These are phyloP conservation scores for Aleiodes testaceus DNA, from an alignment of 2,888 invertebrate genomes.

Conservation along the genomic window DNA sequence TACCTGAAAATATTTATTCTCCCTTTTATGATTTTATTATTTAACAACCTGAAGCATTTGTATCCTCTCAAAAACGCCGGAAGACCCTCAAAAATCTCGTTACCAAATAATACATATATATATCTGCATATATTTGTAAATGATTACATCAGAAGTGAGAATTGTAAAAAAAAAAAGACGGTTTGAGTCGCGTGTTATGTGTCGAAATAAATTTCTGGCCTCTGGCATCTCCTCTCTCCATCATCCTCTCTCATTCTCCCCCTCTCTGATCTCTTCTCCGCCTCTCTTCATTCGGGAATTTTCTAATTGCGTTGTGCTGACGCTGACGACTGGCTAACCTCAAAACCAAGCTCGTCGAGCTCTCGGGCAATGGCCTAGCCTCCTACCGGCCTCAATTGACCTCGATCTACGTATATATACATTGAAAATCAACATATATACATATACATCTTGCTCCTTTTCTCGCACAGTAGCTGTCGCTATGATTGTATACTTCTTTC, in stretches of 20 bases:
- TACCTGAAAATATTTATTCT: constrained; percentile 19
- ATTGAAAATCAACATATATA: constrained; percentile 31
- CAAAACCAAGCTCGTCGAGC: constrained; percentile 59
- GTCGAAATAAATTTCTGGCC: constrained; percentile 37
- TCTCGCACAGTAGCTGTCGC: constrained; percentile 50
- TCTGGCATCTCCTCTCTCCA: constrained; percentile 19
- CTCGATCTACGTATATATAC: constrained; percentile 67
- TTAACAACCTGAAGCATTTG: neutral
- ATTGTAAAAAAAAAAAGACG: constrained; percentile 1
- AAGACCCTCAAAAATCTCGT: neutral
- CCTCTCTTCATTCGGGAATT: constrained; percentile 55
- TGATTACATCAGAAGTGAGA: constrained; percentile 8
- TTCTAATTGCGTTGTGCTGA: constrained; percentile 65
- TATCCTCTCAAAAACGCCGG: neutral
- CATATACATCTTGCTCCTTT: constrained; percentile 42
- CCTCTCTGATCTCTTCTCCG: neutral
- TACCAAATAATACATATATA: neutral
- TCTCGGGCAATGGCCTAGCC: constrained; percentile 73
- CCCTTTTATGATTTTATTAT: constrained; percentile 23
- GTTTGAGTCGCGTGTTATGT: constrained; percentile 22
- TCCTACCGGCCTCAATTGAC: constrained; percentile 69
- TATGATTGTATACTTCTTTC: constrained; percentile 39
- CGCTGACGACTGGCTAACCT: constrained; percentile 66
- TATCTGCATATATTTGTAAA: neutral
- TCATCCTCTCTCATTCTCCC: constrained; percentile 35